Conservation (phyloP, 1,140 invertebrate genomes). For the Scaptomyza hsui region DNA sequence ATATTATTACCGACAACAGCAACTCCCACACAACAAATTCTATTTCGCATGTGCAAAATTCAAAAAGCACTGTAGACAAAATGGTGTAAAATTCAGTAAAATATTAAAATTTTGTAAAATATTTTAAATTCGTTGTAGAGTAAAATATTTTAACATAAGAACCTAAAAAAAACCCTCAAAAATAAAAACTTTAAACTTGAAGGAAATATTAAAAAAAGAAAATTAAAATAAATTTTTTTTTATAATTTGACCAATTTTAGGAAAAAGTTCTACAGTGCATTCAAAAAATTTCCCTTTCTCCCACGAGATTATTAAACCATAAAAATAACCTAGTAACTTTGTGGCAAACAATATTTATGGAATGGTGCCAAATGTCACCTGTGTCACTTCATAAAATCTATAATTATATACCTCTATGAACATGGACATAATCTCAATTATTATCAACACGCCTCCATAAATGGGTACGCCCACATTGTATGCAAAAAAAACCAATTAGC, state of each 20-base stretch:
- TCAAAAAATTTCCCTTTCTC: not conserved
- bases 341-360: not conserved
- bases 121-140: too few relatives aligned
- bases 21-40: too few relatives aligned
- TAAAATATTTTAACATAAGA: too few relatives aligned
- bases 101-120: too few relatives aligned
- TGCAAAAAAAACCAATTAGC: conserved; percentile 58
- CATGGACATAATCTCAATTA: conserved; percentile 62
- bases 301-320: not conserved
- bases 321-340: not conserved
- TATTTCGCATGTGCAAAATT: too few relatives aligned
- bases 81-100: too few relatives aligned
- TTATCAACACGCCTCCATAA: conserved; percentile 60
- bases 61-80: too few relatives aligned
- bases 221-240: too few relatives aligned
- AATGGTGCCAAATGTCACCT: conserved; percentile 42
- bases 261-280: not conserved
- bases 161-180: too few relatives aligned
- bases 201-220: too few relatives aligned
- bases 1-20: not conserved
- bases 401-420: conserved; percentile 44
- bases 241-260: too few relatives aligned
- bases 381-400: conserved; percentile 39
- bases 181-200: too few relatives aligned
- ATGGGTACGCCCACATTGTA: conserved; percentile 38